Evolutionary conservation across 2,797 vertebrate genomes (phyloP).

Genomic region (Gallinago nigripennis): DNA sequence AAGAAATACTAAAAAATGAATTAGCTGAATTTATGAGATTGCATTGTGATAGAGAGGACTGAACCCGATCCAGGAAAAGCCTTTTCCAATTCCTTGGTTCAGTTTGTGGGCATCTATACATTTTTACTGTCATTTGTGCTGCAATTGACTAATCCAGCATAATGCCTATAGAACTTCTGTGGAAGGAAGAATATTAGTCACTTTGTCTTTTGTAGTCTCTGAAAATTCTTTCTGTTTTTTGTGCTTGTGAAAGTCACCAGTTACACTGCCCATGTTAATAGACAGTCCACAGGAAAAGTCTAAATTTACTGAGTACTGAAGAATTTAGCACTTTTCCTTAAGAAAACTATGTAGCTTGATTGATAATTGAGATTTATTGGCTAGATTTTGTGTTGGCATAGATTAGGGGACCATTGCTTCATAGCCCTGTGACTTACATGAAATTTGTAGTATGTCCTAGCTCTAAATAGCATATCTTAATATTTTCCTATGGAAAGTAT

Average conservation of each 20-base stretch:
- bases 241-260: rapidly evolving
- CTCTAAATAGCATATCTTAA: background rate
- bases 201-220: background rate
- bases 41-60: background rate
- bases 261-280: background rate
- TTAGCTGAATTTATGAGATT: background rate
- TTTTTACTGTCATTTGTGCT: background rate
- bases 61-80: background rate
- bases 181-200: background rate
- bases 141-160: background rate
- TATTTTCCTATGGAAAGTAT: background rate
- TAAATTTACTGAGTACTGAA: background rate
- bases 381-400: background rate
- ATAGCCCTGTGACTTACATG: background rate
- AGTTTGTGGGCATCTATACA: background rate
- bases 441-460: background rate
- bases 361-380: background rate
- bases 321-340: background rate
- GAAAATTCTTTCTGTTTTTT: background rate
- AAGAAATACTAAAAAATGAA: background rate
- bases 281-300: background rate
- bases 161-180: background rate
- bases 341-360: background rate
- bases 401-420: background rate
- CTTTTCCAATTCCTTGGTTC: background rate